Evolutionary conservation across 2,888 invertebrate genomes (phyloP), one percentile per base, ranked within the genome.

Genomic region (Carabus problematicus): DNA sequence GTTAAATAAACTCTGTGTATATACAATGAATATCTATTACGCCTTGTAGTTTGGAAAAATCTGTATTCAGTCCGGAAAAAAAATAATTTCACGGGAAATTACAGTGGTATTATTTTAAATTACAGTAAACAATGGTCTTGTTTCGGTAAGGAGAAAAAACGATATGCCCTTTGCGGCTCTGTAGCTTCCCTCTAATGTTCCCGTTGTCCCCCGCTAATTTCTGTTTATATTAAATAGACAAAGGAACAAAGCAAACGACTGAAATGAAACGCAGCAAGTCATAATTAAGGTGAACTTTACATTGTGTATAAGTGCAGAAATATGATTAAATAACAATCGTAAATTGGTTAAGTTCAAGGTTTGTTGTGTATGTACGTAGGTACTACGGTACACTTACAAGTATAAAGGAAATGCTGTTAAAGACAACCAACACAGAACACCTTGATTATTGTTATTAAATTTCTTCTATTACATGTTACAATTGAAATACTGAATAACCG

Each of bases 141-240:
- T 60, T 52, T 14, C 67, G 54, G 52, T 67, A 67, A 67, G 52
- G 43, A 67, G 67, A 67, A 67, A 67, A 42, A 67, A 67, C 67
- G 67, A 60, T 39, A 29, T n/a, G n/a, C 14, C 42, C 19, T 19
- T 60, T 47, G 56, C 58, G 29, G 52, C 47, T 14, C 16, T 43
- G 42, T 16, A 39, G n/a, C 41, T 18, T 47, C 54, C 41, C 64
- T 45, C 45, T 64, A 64, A 64, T 64, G 64, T 64, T 64, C 64
- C 9, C 64, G 42, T 56, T 55, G 66, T 45, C 49, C n/a, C 47
- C 66, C 47, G 56, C 58, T 66, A 67, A 67, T 67, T 67, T 67
- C 52, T 49, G 60, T 67, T 66, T 60, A 60, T 60, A 67, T 67
- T 60, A 67, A 67, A 67, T 67, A 67, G 67, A 67, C 67, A 67